Percentiles rank a stretch among this genome's conserved stretches.
These are phyloP conservation scores for Agonopterix subpropinquella DNA, from an alignment of 2,888 invertebrate species.

Conservation along the genomic window DNA sequence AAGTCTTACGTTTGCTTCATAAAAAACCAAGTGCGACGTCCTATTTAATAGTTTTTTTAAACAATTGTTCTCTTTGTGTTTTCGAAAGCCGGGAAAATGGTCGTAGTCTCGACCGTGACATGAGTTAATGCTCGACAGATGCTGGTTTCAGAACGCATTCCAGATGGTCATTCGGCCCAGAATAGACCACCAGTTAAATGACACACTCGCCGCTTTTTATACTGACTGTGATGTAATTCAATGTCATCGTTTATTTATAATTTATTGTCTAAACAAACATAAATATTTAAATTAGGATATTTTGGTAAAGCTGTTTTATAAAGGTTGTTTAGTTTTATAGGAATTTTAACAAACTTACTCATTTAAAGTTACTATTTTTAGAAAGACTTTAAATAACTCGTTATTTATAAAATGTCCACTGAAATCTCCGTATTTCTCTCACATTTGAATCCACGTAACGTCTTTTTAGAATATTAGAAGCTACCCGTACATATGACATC, in stretches of 20 bases:
- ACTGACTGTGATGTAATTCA: conserved; percentile 9
- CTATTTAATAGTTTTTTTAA: conserved; percentile 7
- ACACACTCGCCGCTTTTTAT: conserved; percentile 23
- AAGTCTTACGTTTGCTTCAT: conserved; percentile 3
- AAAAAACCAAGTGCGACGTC: conserved; percentile 10
- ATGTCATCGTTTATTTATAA: conserved; percentile 10
- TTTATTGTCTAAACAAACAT: not conserved
- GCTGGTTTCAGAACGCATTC: conserved; percentile 43
- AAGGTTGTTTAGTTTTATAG: not conserved
- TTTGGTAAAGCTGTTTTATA: too few relatives aligned
- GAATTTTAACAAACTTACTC: not conserved
- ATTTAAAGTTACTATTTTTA: not conserved
- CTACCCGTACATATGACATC: conserved; percentile 36
- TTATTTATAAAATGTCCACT: conserved; percentile 31
- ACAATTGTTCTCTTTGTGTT: conserved; percentile 16
- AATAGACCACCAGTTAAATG: conserved; percentile 42
- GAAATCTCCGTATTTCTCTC: conserved; percentile 24
- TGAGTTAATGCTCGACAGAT: conserved; percentile 64
- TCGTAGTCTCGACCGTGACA: conserved; percentile 12
- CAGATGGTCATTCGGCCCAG: conserved; percentile 29
- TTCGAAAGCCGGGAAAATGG: conserved; percentile 1
- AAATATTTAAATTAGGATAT: not conserved
- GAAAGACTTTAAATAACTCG: conserved; percentile 8
- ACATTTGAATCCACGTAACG: conserved; percentile 25
- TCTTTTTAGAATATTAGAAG: conserved; percentile 24